Base-by-base conservation (phyloP, 2,797 vertebrate genomes). In the Gymnoscopelus braueri region DNA sequence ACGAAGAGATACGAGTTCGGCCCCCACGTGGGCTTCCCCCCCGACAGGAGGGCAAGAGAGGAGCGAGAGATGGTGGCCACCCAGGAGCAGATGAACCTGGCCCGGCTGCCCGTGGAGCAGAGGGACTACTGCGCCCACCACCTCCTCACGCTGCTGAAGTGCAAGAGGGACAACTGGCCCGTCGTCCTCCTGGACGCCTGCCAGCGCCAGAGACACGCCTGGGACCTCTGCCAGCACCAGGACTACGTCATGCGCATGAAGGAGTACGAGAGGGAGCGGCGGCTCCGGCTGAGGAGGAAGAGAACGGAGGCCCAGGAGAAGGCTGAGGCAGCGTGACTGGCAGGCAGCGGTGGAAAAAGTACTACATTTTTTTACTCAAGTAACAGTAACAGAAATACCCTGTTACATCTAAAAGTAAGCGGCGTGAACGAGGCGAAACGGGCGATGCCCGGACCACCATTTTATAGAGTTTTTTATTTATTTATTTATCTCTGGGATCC, bases 241-340 rank as follows among this genome's bases (percentile, higher is more conserved):
- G 96, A 98, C 87, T 97, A 98, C 0, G 95, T 97, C 78, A 94
- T 93, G 93, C 94, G 97, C 26, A 96, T 98, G 96, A 98, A 97
- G 84, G 97, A 97, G 83, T 97, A 92, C 0, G 97, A 98, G 84
- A 90, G 97, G 5, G 97, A 98, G 83, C 92, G 95, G 44, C 91
- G 97, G 63, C 93, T 98, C 74, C 93, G 95, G 56, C 80, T 91
- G 91, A 94, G 96, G 83, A 95, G 94, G 91, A 93, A 95, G 83
- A 93, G 93, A 70, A 69, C 92, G 0, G 91, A 91, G 73, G 87
- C 77, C 13, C 67, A 91, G 19, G 19, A 19, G 19, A 1, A 19
- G 62, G 88, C 90, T 8, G 86, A 91, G 67, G 91, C 91, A 3
- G 91, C 92, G 12, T 94, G 75, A 93, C 19, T 19, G 19, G 1